Percentiles rank a stretch among this genome's conserved stretches.
phyloP scores from a whole-genome alignment of 2,797 vertebrate genomes.

The Lepus townsendii region DNA sequence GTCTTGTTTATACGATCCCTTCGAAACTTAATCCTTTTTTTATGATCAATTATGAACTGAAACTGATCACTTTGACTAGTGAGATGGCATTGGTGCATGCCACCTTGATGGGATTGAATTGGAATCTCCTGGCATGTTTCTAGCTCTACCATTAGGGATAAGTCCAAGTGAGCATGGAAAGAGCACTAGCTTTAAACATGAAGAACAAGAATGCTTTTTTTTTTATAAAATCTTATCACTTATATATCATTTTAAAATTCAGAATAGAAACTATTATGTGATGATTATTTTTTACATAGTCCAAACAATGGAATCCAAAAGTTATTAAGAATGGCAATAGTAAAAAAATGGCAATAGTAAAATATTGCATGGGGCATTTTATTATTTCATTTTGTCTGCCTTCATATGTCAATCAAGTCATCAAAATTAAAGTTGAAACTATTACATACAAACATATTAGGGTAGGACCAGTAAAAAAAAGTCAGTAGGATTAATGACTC shows the following conservation, averaged over 20 bases:
- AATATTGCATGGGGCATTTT: neutral
- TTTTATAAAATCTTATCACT: neutral
- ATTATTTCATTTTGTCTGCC: conserved; percentile 25
- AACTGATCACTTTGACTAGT: no score
- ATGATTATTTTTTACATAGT: conserved; percentile 20
- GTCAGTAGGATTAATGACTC: neutral
- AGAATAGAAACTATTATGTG: conserved; percentile 21
- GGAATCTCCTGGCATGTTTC: no score
- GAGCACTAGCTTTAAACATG: conserved; percentile 16
- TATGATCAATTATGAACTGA: no score
- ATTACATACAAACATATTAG: neutral
- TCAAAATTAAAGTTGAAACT: conserved; percentile 9
- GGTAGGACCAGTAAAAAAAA: neutral
- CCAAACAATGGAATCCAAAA: neutral
- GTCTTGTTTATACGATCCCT: no score
- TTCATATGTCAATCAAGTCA: neutral
- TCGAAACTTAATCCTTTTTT: no score
- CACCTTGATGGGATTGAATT: no score
- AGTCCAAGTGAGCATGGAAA: no score
- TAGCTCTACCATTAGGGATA: no score
- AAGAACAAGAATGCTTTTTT: conserved; percentile 38
- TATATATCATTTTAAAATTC: conserved; percentile 36
- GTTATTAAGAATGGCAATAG: conserved; percentile 34
- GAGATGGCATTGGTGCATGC: no score
- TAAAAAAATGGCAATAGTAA: neutral